Evolutionary conservation across 2,888 invertebrate genomes (phyloP), one percentile per base, ranked within the genome.

Genomic region (Cantharis lateralis): DNA sequence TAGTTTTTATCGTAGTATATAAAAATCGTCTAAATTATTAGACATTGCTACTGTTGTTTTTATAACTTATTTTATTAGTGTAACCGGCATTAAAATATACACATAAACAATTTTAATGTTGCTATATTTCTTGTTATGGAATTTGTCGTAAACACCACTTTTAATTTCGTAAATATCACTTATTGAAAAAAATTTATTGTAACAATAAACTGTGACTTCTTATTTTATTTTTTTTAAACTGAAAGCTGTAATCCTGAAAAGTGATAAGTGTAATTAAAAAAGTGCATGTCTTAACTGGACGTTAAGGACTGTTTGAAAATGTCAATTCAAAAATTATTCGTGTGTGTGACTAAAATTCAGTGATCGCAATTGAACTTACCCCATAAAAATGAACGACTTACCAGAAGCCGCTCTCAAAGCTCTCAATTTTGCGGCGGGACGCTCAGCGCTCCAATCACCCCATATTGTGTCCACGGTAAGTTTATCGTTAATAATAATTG

Each of bases 371-470:
- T 48, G 48, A 48, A 48, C 48, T 48, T n/a, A 16, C 20, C 4
- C n/a, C 11, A 28, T 1, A 68, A 74, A 76, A n/a, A 85, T 85
- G 85, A 84, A 85, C 77, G 84, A 85, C 28, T 76, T 85, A 74
- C 84, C 85, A 24, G 84, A 85, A 76, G 82, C n/a, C n/a, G n/a
- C 84, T 16, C 75, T 85, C 62, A 85, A 85, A 76, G 83, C 83
- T 16, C 75, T 85, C 63, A 85, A 85, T 80, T 85, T 85, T 79
- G 81, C 85, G 15, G 81, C 68, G 76, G 83, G 75, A 69, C 81
- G 79, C 74, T 76, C 74, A n/a, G 68, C 80, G 20, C 79, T 84
- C 79, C 81, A 81, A 70, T 68, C 80, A 7, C 72, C 82, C 10
- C 83, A 84, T 76, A 80, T 83, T 13, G 76, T 85, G 78, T 80